Evolutionary conservation across 2,113 vertebrate species (phyloP).

Genomic region (Leptobrachium leishanense): DNA sequence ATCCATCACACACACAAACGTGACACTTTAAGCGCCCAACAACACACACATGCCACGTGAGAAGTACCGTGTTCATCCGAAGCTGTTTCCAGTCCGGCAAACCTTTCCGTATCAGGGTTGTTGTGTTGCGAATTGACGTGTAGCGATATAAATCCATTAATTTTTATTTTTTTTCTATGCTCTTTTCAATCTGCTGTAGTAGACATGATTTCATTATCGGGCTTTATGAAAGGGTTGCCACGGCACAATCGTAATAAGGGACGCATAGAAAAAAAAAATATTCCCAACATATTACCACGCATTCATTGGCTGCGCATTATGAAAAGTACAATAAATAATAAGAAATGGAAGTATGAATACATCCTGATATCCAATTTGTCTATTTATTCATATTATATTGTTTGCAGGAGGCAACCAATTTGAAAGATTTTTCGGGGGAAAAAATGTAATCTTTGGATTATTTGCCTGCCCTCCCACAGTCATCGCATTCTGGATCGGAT

Average conservation of each 20-base stretch:
- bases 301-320: too few relatives aligned
- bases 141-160: neutral
- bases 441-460: too few relatives aligned
- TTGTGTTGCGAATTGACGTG: neutral
- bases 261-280: neutral
- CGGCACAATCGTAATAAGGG: neutral
- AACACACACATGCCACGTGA: neutral
- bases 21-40: neutral
- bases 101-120: neutral
- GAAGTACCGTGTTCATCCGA: neutral
- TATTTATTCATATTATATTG: too few relatives aligned
- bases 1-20: conserved; percentile 6
- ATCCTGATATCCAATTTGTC: too few relatives aligned
- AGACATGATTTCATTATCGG: too few relatives aligned
- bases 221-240: neutral
- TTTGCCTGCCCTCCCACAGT: too few relatives aligned
- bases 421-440: too few relatives aligned
- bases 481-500: too few relatives aligned
- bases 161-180: neutral
- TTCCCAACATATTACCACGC: too few relatives aligned
- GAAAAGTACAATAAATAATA: too few relatives aligned
- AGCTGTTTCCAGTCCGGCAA: neutral
- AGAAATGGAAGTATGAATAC: too few relatives aligned
- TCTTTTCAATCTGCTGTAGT: neutral
- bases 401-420: too few relatives aligned